Percentiles rank a stretch among this genome's conserved stretches.
phyloP scores from a whole-genome alignment of 37 sponge, comb jelly and placozoan species.

The Haliclona indistincta region DNA sequence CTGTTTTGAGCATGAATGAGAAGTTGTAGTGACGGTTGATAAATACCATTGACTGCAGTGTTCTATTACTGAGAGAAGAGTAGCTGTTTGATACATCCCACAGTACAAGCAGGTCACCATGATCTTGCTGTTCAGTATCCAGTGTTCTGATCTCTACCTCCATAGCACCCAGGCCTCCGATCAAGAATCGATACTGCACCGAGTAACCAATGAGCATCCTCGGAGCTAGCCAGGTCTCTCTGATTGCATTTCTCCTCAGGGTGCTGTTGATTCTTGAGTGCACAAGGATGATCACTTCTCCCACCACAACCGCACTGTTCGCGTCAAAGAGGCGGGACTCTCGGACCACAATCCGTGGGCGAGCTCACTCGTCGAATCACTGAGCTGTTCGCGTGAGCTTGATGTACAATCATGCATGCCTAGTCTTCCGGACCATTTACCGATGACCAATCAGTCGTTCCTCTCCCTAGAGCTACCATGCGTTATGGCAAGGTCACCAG shows the following conservation, averaged over 20 bases:
- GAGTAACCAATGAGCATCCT: neutral
- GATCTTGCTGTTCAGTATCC: neutral
- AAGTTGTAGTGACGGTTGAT: neutral
- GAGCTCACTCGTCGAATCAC: too few relatives aligned
- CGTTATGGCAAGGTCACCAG: too few relatives aligned
- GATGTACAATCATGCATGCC: too few relatives aligned
- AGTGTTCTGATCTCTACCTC: neutral
- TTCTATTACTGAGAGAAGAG: neutral
- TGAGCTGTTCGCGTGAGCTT: too few relatives aligned
- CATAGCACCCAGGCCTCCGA: neutral
- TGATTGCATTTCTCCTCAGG: constrained; percentile 23
- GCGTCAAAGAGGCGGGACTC: too few relatives aligned
- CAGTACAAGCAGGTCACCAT: constrained; percentile 15
- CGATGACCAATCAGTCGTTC: too few relatives aligned
- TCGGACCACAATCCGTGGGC: too few relatives aligned
- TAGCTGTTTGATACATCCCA: constrained; percentile 2
- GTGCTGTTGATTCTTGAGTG: constrained; percentile 8
- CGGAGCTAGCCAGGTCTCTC: constrained; percentile 43
- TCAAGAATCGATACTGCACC: neutral
- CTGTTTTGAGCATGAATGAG: constrained; percentile 54
- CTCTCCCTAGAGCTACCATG: too few relatives aligned
- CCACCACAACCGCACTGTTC: too few relatives aligned
- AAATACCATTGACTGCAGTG: neutral
- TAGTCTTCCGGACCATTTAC: too few relatives aligned
- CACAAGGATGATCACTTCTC: constrained; percentile 32